Evolutionary conservation across 2,888 invertebrate species (phyloP).

Genomic region (Alviniconcha strummeri): DNA sequence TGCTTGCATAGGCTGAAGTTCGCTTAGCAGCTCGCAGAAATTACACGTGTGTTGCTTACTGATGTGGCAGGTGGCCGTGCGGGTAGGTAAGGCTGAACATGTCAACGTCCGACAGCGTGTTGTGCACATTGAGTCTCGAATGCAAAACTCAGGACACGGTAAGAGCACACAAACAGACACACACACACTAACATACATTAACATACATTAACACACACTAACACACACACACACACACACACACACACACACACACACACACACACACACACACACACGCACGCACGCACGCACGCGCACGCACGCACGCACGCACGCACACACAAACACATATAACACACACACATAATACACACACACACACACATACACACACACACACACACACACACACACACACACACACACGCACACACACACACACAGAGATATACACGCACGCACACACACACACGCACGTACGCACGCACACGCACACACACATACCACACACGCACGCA

Average conservation of each 20-base stretch:
- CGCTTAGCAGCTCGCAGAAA: no score
- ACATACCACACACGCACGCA: no score
- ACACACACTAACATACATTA: background rate
- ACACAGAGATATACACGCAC: background rate
- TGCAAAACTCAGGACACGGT: no score
- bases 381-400: background rate
- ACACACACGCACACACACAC: background rate
- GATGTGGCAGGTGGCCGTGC: no score
- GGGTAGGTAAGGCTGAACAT: no score
- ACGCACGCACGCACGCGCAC: no score
- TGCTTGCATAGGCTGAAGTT: no score
- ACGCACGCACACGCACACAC: background rate
- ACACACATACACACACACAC: background rate
- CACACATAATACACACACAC: background rate
- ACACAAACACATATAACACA: background rate
- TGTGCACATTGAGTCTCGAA: no score
- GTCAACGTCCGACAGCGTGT: no score
- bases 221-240: background rate
- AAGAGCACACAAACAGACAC: no score
- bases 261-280: no score
- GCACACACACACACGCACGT: slow-evolving; percentile 1
- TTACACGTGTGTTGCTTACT: no score
- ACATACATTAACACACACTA: background rate
- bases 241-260: background rate
- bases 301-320: background rate